A percentile compares a stretch with the other conserved stretches of the same genome.
These are phyloP conservation scores for Spongilla lacustris DNA, from an alignment of 37 sponge, comb jelly and placozoan species.

Conservation along the genomic window DNA sequence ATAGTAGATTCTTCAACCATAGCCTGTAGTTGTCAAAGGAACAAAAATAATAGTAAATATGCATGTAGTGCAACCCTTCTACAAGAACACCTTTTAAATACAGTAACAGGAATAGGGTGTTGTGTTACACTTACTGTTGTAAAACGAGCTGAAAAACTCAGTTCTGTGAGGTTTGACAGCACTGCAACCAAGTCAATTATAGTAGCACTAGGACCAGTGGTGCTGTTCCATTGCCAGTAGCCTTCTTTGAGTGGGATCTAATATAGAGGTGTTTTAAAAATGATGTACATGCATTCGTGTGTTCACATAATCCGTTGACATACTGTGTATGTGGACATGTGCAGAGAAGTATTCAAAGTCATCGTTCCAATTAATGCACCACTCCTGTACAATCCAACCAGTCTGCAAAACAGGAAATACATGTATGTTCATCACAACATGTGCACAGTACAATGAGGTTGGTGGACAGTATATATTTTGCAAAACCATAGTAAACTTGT, in stretches of 20 bases:
- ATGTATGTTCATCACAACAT: not conserved
- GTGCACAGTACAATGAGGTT: no score
- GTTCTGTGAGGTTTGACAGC: conserved; percentile 53
- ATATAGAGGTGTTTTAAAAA: not conserved
- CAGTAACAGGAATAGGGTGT: no score
- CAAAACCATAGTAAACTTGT: no score
- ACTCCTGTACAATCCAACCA: not conserved
- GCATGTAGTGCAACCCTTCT: no score
- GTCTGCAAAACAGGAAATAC: not conserved
- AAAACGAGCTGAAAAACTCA: conserved; percentile 51
- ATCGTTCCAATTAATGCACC: not conserved
- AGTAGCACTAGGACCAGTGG: conserved; percentile 30
- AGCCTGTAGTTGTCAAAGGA: not conserved
- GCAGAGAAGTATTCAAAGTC: not conserved
- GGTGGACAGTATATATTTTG: no score
- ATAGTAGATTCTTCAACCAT: not conserved
- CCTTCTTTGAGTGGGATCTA: conserved; percentile 60
- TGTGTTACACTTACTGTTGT: no score
- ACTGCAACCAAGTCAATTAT: conserved; percentile 44
- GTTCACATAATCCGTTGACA: not conserved
- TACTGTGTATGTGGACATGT: not conserved
- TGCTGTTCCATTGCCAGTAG: conserved; percentile 52
- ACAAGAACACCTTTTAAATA: no score
- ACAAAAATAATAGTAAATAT: not conserved
- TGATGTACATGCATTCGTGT: not conserved